A percentile compares a stretch with the other conserved stretches of the same genome.
Evolutionary conservation across 2,797 vertebrate species (phyloP).

Genomic region (Xenopus petersii): DNA sequence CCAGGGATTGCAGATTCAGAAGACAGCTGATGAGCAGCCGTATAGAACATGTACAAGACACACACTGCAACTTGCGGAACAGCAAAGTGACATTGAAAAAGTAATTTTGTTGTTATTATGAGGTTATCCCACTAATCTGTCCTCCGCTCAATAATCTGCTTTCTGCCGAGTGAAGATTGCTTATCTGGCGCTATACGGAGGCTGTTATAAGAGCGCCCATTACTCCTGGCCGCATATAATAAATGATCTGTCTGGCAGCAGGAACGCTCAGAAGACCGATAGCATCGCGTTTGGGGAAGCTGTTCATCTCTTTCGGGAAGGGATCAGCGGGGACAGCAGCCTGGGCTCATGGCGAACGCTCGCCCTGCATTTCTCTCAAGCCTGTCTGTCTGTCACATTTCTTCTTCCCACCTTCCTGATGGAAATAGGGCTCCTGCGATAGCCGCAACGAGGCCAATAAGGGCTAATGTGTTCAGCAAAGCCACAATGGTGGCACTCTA

Average conservation of each 20-base stretch:
- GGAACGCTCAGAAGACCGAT: background rate
- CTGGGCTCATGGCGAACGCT: background rate
- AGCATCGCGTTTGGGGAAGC: slow-evolving; percentile 14
- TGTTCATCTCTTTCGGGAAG: slow-evolving; percentile 17
- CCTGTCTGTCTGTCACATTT: slow-evolving; percentile 21
- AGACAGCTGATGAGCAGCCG: too few species aligned
- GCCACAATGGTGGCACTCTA: too few species aligned
- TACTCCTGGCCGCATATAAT: slow-evolving; percentile 12
- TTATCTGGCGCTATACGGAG: background rate
- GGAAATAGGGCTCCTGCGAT: background rate
- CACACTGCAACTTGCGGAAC: background rate
- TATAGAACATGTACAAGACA: too few species aligned
- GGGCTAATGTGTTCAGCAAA: background rate
- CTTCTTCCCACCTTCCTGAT: background rate
- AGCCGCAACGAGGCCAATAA: slow-evolving; percentile 18
- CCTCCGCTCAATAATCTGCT: background rate
- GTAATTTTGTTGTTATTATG: too few species aligned
- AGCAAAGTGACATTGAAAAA: too few species aligned
- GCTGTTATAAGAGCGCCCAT: slow-evolving; percentile 4
- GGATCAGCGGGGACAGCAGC: background rate
- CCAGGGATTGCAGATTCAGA: too few species aligned
- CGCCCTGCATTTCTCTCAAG: slow-evolving; percentile 7
- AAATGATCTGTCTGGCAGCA: slow-evolving; percentile 30
- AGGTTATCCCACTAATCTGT: too few species aligned
- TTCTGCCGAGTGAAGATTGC: background rate